Percentiles rank a stretch among this genome's conserved stretches.
Conservation (phyloP, 53 echinoderm and acorn worm species). For the Zoroaster sp. region DNA sequence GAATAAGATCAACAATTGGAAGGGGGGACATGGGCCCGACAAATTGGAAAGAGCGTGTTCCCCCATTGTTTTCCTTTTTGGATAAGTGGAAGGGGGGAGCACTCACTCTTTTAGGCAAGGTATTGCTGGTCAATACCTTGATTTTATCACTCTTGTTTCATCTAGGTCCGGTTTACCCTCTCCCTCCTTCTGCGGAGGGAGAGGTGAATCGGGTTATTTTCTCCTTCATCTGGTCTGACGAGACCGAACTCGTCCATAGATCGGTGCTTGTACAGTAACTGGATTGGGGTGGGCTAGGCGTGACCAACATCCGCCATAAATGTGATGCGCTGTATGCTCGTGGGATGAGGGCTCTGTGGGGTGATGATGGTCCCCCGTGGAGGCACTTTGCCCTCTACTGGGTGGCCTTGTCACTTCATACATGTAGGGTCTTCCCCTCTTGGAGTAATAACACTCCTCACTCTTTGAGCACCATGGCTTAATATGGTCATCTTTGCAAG, state of each 20-base stretch:
- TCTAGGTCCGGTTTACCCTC: background rate
- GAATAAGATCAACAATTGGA: slow-evolving; percentile 20
- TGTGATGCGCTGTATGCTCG: background rate
- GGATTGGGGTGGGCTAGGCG: background rate
- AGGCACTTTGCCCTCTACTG: background rate
- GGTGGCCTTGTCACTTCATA: background rate
- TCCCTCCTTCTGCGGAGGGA: background rate
- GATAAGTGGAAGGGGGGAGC: background rate
- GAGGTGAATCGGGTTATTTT: background rate
- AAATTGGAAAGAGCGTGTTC: slow-evolving; percentile 15
- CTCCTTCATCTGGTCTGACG: slow-evolving; percentile 7
- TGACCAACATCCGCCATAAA: background rate
- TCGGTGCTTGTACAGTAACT: background rate
- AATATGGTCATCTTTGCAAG: background rate
- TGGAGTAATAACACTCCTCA: background rate
- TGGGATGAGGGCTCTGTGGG: background rate
- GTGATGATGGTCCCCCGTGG: background rate
- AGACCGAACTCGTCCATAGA: slow-evolving; percentile 10
- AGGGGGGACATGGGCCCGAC: background rate
- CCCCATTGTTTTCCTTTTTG: background rate
- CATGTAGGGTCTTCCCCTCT: background rate
- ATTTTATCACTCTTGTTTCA: background rate
- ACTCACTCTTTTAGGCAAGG: slow-evolving; percentile 11
- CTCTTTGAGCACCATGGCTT: background rate
- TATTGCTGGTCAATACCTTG: slow-evolving; percentile 11